A percentile compares a stretch with the other conserved stretches of the same genome.
Conservation (phyloP, 1,140 invertebrate genomes). For the Orussus abietinus region DNA sequence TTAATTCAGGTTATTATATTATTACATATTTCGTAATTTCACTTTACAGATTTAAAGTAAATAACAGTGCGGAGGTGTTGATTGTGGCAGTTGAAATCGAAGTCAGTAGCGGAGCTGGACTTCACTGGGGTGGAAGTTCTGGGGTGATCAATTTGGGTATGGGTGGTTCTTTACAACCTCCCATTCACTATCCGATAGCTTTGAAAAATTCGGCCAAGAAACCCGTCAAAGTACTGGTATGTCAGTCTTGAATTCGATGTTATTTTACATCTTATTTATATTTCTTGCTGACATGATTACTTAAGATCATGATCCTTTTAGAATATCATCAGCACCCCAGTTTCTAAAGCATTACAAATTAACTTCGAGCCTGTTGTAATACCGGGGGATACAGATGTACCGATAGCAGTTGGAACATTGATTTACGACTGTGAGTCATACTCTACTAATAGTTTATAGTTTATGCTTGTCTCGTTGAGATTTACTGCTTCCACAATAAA, state of each 20-base stretch:
- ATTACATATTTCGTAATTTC: slow-evolving; percentile 10
- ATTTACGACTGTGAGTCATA: slow-evolving; percentile 74
- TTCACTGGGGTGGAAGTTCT: slow-evolving; percentile 67
- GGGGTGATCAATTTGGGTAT: slow-evolving; percentile 83
- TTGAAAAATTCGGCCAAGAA: slow-evolving; percentile 71
- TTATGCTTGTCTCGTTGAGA: too few relatives aligned
- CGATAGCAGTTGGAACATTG: slow-evolving; percentile 66
- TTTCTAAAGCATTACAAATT: slow-evolving; percentile 60
- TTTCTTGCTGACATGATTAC: too few relatives aligned
- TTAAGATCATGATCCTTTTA: too few relatives aligned
- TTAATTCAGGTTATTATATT: slow-evolving; percentile 13
- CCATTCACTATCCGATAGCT: slow-evolving; percentile 62
- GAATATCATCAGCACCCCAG: slow-evolving; percentile 59
- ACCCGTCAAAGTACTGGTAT: slow-evolving; percentile 67
- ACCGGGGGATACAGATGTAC: slow-evolving; percentile 59
- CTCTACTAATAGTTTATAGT: too few relatives aligned
- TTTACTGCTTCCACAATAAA: too few relatives aligned
- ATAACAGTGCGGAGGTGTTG: slow-evolving; percentile 64
- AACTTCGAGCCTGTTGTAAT: slow-evolving; percentile 62
- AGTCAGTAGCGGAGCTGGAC: slow-evolving; percentile 68
- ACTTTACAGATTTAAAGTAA: slow-evolving; percentile 64
- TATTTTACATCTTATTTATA: too few relatives aligned
- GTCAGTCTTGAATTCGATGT: slow-evolving; percentile 23
- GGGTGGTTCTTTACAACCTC: slow-evolving; percentile 64
- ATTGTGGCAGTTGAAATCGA: slow-evolving; percentile 86